A percentile compares a stretch with the other conserved stretches of the same genome.
These are phyloP conservation scores for Orchesella flavescens DNA, from an alignment of 2,888 invertebrate genomes.

Conservation along the genomic window DNA sequence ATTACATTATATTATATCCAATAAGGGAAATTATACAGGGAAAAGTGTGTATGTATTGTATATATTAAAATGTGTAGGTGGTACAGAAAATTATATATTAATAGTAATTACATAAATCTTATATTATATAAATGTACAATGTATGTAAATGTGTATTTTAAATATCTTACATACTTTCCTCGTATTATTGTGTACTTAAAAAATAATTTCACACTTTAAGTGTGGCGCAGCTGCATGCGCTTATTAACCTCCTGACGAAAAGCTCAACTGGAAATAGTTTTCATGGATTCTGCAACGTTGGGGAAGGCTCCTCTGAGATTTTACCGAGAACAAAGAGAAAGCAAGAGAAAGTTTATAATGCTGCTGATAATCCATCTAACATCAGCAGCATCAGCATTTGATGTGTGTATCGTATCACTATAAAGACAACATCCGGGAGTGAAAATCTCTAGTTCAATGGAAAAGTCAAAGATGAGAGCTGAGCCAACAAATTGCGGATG, in stretches of 20 bases:
- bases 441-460: background rate
- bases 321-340: background rate
- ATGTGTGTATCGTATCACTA: no score
- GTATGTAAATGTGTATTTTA: slow-evolving; percentile 10
- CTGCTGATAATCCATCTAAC: no score
- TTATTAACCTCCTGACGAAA: slow-evolving; percentile 72
- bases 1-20: no score
- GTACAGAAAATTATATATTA: slow-evolving; percentile 7
- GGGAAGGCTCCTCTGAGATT: slow-evolving; percentile 9
- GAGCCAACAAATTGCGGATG: slow-evolving; percentile 45
- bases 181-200: slow-evolving; percentile 14
- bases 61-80: slow-evolving; percentile 1
- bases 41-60: slow-evolving; percentile 8
- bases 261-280: slow-evolving; percentile 72
- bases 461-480: slow-evolving; percentile 17
- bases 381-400: no score
- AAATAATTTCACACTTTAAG: slow-evolving; percentile 38
- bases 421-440: background rate
- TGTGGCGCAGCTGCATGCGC: slow-evolving; percentile 68
- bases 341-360: background rate
- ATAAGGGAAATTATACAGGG: slow-evolving; percentile 2
- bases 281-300: slow-evolving; percentile 66
- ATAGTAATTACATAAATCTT: background rate
- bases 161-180: slow-evolving; percentile 20
- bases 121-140: background rate